Base-by-base conservation (phyloP, 1,140 invertebrate genomes). In the Mycetomoellerius zeteki region DNA sequence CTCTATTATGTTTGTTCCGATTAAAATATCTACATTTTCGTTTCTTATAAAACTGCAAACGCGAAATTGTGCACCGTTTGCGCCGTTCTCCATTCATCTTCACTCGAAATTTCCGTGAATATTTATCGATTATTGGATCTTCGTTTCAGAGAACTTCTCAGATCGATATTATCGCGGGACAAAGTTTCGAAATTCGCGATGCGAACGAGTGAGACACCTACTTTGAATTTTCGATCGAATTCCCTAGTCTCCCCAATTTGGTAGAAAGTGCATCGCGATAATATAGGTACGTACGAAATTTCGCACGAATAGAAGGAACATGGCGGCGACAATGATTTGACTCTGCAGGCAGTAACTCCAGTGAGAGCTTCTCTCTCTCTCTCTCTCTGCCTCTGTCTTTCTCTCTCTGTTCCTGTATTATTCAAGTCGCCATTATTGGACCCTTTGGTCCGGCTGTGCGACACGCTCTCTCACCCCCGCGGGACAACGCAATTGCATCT, bases 401-500 rank as follows among this genome's bases (percentile, higher is more conserved):
- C 43, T 54, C 64, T 65, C 84, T 67, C 67, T 60, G 47, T 90
- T 85, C 92, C 37, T 94, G 92, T 93, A 94, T 94, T 93, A 94
- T 94, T 94, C 92, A 94, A 78, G 69, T 89, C 69, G 89, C 89
- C 89, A 91, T 92, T 92, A 92, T 91, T 89, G 81, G 89, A 89
- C 86, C 90, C 89, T 90, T 89, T 91, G 90, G 90, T 89, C 73
- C 89, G 85, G 67, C 72, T 75, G 78, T 80, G 87, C 52, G 87
- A 87, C 87, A 86, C 85, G 89, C 87, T 71, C 87, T 76, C 81
- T 91, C 91, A 89, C 90, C 92, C 91, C 91, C 92, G 91, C 91
- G 90, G 89, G 93, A 93, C 93, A 73, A 93, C 92, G 93, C 90
- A 91, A 93, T 93, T 93, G 93, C 93, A 94, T 93, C 92, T 93